Evolutionary conservation across 2,797 vertebrate species (phyloP).

Genomic region (Distichodus sexfasciatus): DNA sequence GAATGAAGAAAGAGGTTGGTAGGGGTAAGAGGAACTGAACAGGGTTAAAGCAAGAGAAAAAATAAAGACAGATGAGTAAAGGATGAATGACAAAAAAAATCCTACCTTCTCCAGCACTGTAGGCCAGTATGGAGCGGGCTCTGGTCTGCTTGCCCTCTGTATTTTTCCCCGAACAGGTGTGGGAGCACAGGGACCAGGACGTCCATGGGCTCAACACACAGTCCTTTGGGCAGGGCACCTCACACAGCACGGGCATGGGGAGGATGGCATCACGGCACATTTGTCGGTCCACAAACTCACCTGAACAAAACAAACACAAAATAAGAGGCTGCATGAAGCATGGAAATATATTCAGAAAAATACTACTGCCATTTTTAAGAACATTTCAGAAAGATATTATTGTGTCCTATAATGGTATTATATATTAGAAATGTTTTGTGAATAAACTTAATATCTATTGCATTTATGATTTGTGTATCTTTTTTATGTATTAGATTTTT

Average conservation of each 20-base stretch:
- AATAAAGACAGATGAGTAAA: not conserved
- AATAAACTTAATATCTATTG: too few species aligned
- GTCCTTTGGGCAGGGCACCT: slow-evolving; percentile 90
- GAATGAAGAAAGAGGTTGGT: not conserved
- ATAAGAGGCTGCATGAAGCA: too few species aligned
- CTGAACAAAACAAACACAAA: slow-evolving; percentile 57
- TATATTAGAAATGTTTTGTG: too few species aligned
- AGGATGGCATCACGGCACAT: slow-evolving; percentile 93
- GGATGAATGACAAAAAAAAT: not conserved
- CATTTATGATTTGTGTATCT: too few species aligned
- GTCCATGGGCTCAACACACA: slow-evolving; percentile 93
- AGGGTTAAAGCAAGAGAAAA: not conserved
- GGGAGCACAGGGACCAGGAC: slow-evolving; percentile 89
- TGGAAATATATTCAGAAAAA: too few species aligned
- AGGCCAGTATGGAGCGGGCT: slow-evolving; percentile 87
- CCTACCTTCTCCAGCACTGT: slow-evolving; percentile 86
- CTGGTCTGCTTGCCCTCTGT: slow-evolving; percentile 90
- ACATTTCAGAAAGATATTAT: too few species aligned
- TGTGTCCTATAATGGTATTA: too few species aligned
- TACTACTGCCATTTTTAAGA: not conserved
- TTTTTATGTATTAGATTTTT: too few species aligned
- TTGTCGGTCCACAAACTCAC: slow-evolving; percentile 84
- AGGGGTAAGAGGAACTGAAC: not conserved
- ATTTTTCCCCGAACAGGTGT: slow-evolving; percentile 96
- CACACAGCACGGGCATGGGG: slow-evolving; percentile 86